Evolutionary conservation across 2,113 vertebrate species (phyloP), one percentile per base, ranked within the genome.

Genomic region (Blennius ocellaris): DNA sequence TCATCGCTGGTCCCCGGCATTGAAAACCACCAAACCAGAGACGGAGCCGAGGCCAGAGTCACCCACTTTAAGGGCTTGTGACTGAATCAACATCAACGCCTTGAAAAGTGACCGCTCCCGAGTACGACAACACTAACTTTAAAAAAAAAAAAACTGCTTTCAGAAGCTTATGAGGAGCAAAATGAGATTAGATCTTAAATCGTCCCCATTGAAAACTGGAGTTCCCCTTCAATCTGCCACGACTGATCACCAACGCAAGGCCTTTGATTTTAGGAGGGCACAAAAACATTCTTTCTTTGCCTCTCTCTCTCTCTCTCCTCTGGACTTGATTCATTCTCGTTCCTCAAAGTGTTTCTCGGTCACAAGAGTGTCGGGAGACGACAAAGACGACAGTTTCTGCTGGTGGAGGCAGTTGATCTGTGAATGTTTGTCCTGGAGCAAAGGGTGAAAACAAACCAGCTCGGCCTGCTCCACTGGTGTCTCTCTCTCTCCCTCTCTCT

Each of bases 391-490:
- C 5, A 14, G 30, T 0, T 17, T 44, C n/a, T 44, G 43, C n/a
- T 44, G 1, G 10, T 44, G 11, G 10, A 2, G 41, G 55, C 79
- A 69, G 87, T 85, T 77, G 40, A 65, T 82, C 67, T 39, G 69
- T 69, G 73, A 52, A 9, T 68, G 75, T 54, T 62, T 70, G 69
- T 82, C 73, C 73, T 51, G 60, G 75, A 89, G 77, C 74, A 4
- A 51, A 51, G 41, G 52, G 41, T 60, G 56, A 84, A 88, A 80
- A 80, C 81, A 88, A 76, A 79, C 69, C 41, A 63, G 93, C 55
- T 76, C 51, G 72, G 86, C 93, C 84, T 64, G 93, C 81, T 79
- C 60, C 56, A 73, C 93, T 69, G 30, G 91, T 90, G 2, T 43
- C 11, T 10, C 52, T 48, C 52, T 38, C 70, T 16, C 74, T 58